Base-by-base conservation (phyloP, 2,113 vertebrate species). In the Rhabdornis inornatus region DNA sequence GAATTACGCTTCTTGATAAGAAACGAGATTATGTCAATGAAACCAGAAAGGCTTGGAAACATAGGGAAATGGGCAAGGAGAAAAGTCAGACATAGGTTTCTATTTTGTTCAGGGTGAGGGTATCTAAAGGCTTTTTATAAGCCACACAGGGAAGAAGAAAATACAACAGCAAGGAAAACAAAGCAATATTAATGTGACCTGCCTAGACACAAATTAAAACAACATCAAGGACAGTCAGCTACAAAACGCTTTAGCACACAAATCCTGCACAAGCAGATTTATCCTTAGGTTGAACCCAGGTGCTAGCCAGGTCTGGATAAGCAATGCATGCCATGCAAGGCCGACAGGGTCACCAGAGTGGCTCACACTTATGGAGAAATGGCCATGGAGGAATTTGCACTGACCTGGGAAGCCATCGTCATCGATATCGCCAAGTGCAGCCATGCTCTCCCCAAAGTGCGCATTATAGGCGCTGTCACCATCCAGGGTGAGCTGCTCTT, bases 401-500 rank as follows among this genome's bases (percentile, higher is more conserved):
- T 84, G 22, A 99, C 99, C 99, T 98, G 98, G 98, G 91, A 98
- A 99, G 33, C 99, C 99, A 12, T 99, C 99, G 0, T 99, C 99
- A 42, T 99, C 99, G 1, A 99, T 98, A 96, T 99, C 99, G 0
- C 98, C 99, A 1, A 99, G 98, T 18, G 97, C 84, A 1, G 98
- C 94, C 10, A 99, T 99, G 97, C 98, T 98, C 97, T 99, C 99
- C 89, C 99, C 99, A 50, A 99, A 99, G 97, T 99, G 99, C 6
- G 99, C 99, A 0, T 99, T 99, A 96, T 99, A 99, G 86, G 98
- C 97, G 0, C 96, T 89, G 20, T 99, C 98, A 15, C 99, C 99
- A 0, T 71, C 97, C 96, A 99, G 94, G 63, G 98, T 52, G 2
- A 96, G 97, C 23, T 97, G 96, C 89, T 99, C 99, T 93, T 99